Evolutionary conservation across 2,113 vertebrate species (phyloP), one percentile per base, ranked within the genome.

Genomic region (Myrmecophaga tridactyla): DNA sequence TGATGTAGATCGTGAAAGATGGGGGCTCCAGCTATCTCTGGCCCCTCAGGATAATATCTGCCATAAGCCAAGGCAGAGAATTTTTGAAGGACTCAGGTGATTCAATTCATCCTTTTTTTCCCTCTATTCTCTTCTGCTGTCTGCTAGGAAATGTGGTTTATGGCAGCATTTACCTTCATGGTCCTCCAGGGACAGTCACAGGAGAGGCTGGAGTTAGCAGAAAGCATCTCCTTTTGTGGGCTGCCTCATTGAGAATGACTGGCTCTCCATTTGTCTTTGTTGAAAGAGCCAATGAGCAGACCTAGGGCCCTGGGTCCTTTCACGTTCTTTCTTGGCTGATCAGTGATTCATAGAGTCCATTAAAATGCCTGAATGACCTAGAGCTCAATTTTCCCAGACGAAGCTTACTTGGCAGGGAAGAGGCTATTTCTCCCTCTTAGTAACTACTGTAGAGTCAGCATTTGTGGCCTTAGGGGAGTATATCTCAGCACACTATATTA

Each of bases 331-430:
- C 93, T 43, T 62, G 41, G 80, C 86, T 94, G 84, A 94, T 95
- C 92, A 94, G 94, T 96, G 93, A 96, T 97, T 97, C 97, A 96
- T 34, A 29, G 96, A 97, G 93, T 93, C 93, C 67, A 94, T 96
- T 96, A 95, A 97, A 97, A 96, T 95, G 94, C 89, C 95, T 92
- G 92, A 80, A 93, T 95, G 96, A 96, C 92, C 96, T 96, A 97
- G 76, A 95, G 87, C 91, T 97, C 95, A 93, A 67, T 97, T 96
- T 93, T 94, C 95, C 86, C 90, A 87, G 75, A 77, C 0, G 5
- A 84, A 96, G 78, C 9, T 75, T 62, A 23, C 83, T 95, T 96
- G 94, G 92, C 95, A 97, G 84, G 18, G 18, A 80, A 89, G n/a
- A 95, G 63, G 84, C 89, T 85, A 82, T 96, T 96, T 96, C 92